These are phyloP conservation scores for Caenorhabditis virilis DNA, from an alignment of 2,888 invertebrate species.

Conservation along the genomic window DNA sequence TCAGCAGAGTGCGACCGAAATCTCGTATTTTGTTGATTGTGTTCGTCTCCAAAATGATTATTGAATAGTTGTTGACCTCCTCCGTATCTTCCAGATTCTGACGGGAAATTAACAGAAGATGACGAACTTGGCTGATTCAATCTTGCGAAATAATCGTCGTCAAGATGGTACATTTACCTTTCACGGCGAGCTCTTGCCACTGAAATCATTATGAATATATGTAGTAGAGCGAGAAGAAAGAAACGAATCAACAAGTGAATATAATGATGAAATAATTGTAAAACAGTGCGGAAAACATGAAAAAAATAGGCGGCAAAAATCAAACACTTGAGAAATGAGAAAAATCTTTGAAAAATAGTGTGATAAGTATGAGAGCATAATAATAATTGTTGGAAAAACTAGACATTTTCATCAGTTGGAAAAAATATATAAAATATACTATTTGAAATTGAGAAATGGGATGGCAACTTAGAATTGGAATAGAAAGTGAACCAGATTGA, in stretches of 20 bases:
- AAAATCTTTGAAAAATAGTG: no score
- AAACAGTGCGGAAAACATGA: no score
- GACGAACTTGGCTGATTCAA: conserved; percentile 42
- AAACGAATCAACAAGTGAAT: not conserved
- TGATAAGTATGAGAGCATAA: no score
- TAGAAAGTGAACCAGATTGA: conserved; percentile 20
- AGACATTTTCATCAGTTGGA: no score
- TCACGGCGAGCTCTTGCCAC: conserved; percentile 1
- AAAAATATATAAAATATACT: no score
- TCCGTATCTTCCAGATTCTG: conserved; percentile 36
- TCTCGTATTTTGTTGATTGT: conserved; percentile 13
- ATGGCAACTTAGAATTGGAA: not conserved
- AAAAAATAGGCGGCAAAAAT: no score
- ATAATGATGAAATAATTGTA: no score
- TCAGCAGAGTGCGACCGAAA: conserved; percentile 38
- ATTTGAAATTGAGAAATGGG: not conserved
- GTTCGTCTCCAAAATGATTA: conserved; percentile 3
- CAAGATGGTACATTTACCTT: conserved; percentile 46
- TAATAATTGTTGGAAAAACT: no score
- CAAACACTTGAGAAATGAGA: no score
- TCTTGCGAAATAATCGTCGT: conserved; percentile 43
- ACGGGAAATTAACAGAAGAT: conserved; percentile 39
- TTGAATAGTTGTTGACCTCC: conserved; percentile 2
- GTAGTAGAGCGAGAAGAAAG: not conserved
- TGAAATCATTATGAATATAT: not conserved